Evolutionary conservation across 2,888 invertebrate genomes (phyloP).

Genomic region (Clanis bilineata): DNA sequence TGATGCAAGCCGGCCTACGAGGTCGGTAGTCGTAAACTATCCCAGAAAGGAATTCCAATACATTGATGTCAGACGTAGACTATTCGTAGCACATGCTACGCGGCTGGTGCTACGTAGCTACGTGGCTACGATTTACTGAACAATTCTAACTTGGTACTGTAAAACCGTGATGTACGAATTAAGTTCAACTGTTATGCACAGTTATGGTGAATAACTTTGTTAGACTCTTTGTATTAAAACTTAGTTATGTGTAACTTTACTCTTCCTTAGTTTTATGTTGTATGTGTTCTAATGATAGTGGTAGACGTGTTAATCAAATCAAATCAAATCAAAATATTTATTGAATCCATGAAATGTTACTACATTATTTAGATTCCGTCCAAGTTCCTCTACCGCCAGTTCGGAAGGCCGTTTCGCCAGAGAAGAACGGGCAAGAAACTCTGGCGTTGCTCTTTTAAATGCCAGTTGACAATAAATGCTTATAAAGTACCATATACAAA

Average conservation of each 20-base stretch:
- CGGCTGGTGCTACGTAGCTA: conserved; percentile 29
- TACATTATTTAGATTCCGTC: too few relatives aligned
- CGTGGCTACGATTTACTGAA: conserved; percentile 21
- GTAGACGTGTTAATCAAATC: too few relatives aligned
- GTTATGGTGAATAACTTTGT: conserved; percentile 4
- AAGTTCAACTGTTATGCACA: conserved; percentile 12
- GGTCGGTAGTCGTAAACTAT: conserved; percentile 13
- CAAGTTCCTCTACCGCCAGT: too few relatives aligned
- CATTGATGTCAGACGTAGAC: conserved; percentile 32
- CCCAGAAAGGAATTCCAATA: conserved; percentile 33
- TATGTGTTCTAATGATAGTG: not conserved
- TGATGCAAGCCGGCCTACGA: not conserved
- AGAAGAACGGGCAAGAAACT: too few relatives aligned
- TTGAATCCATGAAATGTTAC: too few relatives aligned
- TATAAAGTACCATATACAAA: too few relatives aligned
- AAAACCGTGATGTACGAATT: conserved; percentile 17
- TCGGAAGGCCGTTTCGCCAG: too few relatives aligned
- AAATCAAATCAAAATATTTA: too few relatives aligned
- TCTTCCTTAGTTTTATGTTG: not conserved
- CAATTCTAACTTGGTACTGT: conserved; percentile 15
- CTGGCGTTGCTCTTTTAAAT: too few relatives aligned
- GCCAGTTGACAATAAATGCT: too few relatives aligned
- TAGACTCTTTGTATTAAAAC: not conserved
- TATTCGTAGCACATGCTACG: conserved; percentile 53
- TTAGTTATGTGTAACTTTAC: not conserved